These are phyloP conservation scores for Heterotilapia buettikoferi DNA, from an alignment of 2,113 vertebrate genomes.

Conservation along the genomic window DNA sequence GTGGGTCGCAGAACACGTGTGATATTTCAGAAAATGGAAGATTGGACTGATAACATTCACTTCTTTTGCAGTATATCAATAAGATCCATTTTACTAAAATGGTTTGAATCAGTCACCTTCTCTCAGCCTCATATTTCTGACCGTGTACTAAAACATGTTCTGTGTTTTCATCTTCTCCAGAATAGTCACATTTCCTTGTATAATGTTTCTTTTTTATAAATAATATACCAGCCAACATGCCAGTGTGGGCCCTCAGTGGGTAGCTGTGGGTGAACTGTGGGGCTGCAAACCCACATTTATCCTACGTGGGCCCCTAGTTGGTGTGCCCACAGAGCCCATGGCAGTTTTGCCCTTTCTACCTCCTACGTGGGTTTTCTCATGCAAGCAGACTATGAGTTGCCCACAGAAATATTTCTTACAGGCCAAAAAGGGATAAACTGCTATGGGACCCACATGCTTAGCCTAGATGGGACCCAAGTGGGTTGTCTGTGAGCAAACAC, in stretches of 20 bases:
- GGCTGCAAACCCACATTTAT: background rate
- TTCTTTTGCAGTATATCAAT: background rate
- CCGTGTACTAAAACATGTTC: no score
- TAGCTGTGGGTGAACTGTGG: no score
- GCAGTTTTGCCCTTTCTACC: background rate
- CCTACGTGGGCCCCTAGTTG: background rate
- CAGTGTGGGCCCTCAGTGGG: no score
- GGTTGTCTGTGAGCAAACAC: background rate
- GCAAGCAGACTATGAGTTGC: background rate
- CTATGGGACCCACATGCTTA: background rate
- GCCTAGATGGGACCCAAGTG: background rate
- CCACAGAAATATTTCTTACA: background rate
- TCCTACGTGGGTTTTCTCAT: background rate
- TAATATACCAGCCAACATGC: no score
- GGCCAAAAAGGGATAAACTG: background rate
- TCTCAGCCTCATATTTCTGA: background rate
- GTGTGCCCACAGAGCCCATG: background rate
- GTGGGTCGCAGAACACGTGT: background rate
- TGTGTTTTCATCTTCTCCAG: no score
- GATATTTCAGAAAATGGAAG: background rate
- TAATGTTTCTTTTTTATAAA: no score
- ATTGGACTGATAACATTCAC: background rate
- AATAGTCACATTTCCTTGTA: no score
- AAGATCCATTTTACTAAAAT: background rate
- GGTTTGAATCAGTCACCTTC: background rate